Evolutionary conservation across 2,888 invertebrate species (phyloP), one percentile per base, ranked within the genome.

Genomic region (Sepiola atlantica): DNA sequence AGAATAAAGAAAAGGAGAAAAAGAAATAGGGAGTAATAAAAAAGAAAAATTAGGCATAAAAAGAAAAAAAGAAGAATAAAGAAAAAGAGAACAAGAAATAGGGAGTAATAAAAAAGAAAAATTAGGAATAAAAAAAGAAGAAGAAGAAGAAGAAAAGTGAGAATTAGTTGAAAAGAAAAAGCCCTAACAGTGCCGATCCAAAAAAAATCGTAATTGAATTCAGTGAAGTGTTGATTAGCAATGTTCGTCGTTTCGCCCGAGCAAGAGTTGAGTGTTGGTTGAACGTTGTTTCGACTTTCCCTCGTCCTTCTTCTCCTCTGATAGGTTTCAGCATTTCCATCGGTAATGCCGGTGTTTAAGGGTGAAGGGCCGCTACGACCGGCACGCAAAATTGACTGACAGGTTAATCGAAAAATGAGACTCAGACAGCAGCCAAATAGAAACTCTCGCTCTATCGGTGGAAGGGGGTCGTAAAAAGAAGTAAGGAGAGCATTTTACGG

Each of bases 351-450:
- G 77, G 77, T 24, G 61, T 14, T 16, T n/a, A 6, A 18, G 77
- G n/a, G 14, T 77, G n/a, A 16, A 45, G 45, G 45, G 45, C 8
- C 45, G 45, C 4, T 2, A 45, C 2, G 77, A 32, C n/a, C 18
- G 77, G n/a, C 77, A 32, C 16, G 77, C 4, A 32, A 77, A 77
- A 77, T 77, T 77, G 77, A 77, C 32, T 77, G 77, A 77, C 77
- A 77, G 77, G 77, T 77, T 77, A 77, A 77, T 77, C 77, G 77
- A 77, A 77, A 77, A 77, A 77, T 77, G n/a, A 77, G 77, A 77
- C 16, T 12, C 77, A 32, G n/a, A 77, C 32, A 77, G 77, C n/a
- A 45, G 8, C 45, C 45, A 45, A 45, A 8, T 45, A 45, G 45
- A 45, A 45, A 45, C 45, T 45, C 45, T 45, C 45, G 2, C 45